Conservation (phyloP, 2,113 vertebrate species). For the Apodemus sylvaticus region DNA sequence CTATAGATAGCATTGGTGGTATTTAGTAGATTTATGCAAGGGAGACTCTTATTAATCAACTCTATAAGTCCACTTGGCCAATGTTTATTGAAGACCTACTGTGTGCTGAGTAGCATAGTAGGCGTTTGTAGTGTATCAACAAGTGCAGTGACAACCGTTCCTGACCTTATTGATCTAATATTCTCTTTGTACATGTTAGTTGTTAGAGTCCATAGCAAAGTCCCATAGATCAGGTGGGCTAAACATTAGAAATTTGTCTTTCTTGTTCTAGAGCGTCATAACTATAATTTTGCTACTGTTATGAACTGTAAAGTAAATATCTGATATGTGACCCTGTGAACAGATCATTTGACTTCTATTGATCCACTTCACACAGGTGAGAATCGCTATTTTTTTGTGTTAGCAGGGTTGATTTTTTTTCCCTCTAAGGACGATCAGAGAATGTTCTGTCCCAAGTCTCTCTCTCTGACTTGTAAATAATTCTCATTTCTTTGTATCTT, state of each 20-base stretch:
- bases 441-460: background rate
- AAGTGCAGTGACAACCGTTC: constrained; percentile 30
- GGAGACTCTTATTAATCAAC: constrained; percentile 11
- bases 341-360: background rate
- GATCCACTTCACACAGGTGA: too few relatives aligned
- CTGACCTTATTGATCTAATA: background rate
- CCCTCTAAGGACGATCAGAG: background rate
- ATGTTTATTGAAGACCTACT: background rate
- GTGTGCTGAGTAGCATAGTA: background rate
- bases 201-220: background rate
- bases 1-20: constrained; percentile 15
- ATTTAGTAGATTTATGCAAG: constrained; percentile 25
- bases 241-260: constrained; percentile 29
- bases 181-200: background rate
- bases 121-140: background rate
- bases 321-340: background rate
- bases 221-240: background rate
- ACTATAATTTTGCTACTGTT: background rate
- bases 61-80: constrained; percentile 26
- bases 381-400: background rate
- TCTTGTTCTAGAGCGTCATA: constrained; percentile 4
- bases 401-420: background rate
- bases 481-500: background rate
- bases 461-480: background rate
- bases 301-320: background rate